Conservation (phyloP, 2,113 vertebrate genomes). For the Pteronura brasiliensis region DNA sequence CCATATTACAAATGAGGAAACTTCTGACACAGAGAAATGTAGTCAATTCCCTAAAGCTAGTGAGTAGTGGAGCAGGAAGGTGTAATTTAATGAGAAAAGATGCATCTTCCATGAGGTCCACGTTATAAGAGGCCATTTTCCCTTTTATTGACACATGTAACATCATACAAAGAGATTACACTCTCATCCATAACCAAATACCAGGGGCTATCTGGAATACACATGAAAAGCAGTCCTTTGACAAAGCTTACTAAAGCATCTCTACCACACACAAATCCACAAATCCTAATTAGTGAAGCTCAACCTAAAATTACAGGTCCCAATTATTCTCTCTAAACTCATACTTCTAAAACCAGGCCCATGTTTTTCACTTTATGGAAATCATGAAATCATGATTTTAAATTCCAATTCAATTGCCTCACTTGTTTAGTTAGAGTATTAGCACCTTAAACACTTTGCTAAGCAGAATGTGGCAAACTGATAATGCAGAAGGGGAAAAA, state of each 20-base stretch:
- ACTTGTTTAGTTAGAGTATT: conserved; percentile 42
- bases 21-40: not conserved
- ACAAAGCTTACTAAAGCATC: not conserved
- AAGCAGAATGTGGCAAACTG: not conserved
- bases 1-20: not conserved
- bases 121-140: not conserved
- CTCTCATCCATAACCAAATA: not conserved
- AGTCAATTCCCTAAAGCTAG: not conserved
- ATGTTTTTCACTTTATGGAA: not conserved
- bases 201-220: not conserved
- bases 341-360: not conserved
- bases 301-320: not conserved
- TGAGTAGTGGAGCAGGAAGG: not conserved
- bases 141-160: not conserved
- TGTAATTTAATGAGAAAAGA: not conserved
- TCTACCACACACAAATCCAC: not conserved
- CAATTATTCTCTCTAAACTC: not conserved
- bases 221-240: not conserved
- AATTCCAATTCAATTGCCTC: conserved; percentile 18
- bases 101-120: not conserved
- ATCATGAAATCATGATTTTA: conserved; percentile 52
- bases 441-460: conserved; percentile 16
- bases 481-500: not conserved
- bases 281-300: conserved; percentile 1
- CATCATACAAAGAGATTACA: not conserved